phyloP scores from a whole-genome alignment of 1,140 invertebrate genomes.

The Drosophila ficusphila region DNA sequence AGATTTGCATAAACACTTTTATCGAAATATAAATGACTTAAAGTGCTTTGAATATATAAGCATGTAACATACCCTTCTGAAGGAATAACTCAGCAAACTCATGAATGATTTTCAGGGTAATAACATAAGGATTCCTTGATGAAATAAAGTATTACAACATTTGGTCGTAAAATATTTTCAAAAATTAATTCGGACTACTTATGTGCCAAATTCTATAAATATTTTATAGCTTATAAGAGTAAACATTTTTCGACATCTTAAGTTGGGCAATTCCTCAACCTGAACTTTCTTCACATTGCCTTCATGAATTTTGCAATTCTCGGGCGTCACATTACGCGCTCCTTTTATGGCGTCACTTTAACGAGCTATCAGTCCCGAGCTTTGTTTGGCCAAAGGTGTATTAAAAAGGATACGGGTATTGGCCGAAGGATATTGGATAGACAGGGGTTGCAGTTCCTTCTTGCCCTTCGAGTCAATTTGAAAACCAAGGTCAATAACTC shows the following conservation, averaged over 20 bases:
- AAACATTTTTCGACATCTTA: neutral
- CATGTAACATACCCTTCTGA: constrained; percentile 24
- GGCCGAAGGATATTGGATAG: constrained; percentile 86
- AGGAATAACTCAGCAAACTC: neutral
- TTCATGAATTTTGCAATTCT: constrained; percentile 67
- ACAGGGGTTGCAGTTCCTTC: neutral
- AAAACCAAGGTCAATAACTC: neutral
- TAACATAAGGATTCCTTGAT: too few species aligned
- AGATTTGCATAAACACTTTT: constrained; percentile 79
- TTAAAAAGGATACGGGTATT: constrained; percentile 86
- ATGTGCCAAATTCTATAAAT: neutral
- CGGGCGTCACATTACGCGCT: constrained; percentile 53
- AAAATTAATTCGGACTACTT: too few species aligned
- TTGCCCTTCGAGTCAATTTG: neutral
- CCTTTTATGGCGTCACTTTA: constrained; percentile 60
- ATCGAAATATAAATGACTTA: constrained; percentile 80
- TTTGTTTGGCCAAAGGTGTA: constrained; percentile 45
- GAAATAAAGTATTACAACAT: neutral
- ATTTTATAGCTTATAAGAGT: neutral
- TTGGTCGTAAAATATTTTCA: neutral
- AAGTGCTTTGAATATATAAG: constrained; percentile 57
- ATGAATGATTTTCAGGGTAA: neutral
- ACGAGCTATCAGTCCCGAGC: constrained; percentile 57
- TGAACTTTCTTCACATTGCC: constrained; percentile 38
- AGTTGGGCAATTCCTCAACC: neutral